phyloP scores from a whole-genome alignment of 1,140 invertebrate species.

The Caenorhabditis tropicalis region DNA sequence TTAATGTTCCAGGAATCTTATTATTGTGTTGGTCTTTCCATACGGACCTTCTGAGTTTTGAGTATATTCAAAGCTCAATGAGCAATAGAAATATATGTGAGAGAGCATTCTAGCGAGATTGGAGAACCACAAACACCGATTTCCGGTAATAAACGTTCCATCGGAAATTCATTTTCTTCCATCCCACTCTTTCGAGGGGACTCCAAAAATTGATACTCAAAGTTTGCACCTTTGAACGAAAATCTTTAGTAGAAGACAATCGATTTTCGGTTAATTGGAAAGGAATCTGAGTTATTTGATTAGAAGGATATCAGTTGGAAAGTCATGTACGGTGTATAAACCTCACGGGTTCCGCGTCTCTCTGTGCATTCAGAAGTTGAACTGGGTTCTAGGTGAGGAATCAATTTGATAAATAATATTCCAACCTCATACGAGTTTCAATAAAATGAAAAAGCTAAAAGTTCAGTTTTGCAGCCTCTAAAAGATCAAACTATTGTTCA shows the following conservation, averaged over 20 bases:
- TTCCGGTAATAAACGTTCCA: background rate
- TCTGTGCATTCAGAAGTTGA: too few relatives aligned
- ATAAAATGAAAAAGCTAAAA: too few relatives aligned
- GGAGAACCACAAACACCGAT: constrained; percentile 6
- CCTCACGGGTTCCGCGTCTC: background rate
- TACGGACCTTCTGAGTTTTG: background rate
- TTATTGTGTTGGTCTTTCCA: background rate
- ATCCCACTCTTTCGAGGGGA: constrained; percentile 43
- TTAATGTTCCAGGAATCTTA: background rate
- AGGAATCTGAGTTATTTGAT: background rate
- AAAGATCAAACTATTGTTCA: too few relatives aligned
- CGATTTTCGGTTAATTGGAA: constrained; percentile 14
- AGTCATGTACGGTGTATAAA: background rate
- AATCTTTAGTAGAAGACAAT: constrained; percentile 50
- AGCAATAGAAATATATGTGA: constrained; percentile 7
- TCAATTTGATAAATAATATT: too few relatives aligned
- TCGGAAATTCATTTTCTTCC: background rate
- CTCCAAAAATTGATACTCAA: constrained; percentile 42
- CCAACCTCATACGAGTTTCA: too few relatives aligned
- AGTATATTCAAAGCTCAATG: background rate
- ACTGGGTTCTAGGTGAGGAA: too few relatives aligned
- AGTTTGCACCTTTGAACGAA: constrained; percentile 27
- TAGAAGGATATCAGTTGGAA: background rate
- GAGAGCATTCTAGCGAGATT: background rate
- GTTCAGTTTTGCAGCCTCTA: too few relatives aligned